Base-by-base conservation (phyloP, 2,113 vertebrate species). In the Opisthocomus hoazin region DNA sequence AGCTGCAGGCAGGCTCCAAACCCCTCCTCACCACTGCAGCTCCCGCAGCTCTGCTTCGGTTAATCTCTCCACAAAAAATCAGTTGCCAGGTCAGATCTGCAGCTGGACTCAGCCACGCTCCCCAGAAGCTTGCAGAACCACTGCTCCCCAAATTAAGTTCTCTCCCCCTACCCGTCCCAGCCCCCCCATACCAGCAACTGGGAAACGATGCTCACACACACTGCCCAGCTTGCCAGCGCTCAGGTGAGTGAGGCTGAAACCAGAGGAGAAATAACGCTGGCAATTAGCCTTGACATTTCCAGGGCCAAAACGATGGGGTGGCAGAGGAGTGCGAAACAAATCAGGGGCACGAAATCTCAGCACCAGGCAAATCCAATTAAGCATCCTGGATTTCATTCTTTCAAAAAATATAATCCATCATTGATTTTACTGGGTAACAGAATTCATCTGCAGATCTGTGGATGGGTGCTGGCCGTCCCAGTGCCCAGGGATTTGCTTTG, bases 131-230 rank as follows among this genome's bases (percentile, higher is more conserved):
- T 19, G 17, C 22, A 48, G 48, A 36, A 53, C 5, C 20, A 1
- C 39, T 27, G 36, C 58, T 45, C 45, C 58, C 37, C 61, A 81
- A 2, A 32, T 9, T 2, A 63, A 86, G 27, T 16, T 18, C 10
- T n/a, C 22, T 41, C 20, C 17, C 46, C 56, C 56, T 18, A 11
- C 15, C 32, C 12, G 11, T 10, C 22, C n/a, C 56, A 50, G 29
- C n/a, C 70, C 66, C 37, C 10, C 80, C 76, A n/a, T 8, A 1
- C 10, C 74, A 46, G 39, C 39, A 5, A 5, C 54, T 3, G 24
- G 43, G 34, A 1, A 0, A 8, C 6, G 43, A 20, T 26, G 20
- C 46, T 23, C 21, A 0, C 6, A 23, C 65, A 16, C 8, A 3
- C 30, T 11, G 3, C 22, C 24, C 9, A 0, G 5, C 37, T 30